Evolutionary conservation across 2,888 invertebrate species (phyloP), one percentile per base, ranked within the genome.

Genomic region (Drosophila merina): DNA sequence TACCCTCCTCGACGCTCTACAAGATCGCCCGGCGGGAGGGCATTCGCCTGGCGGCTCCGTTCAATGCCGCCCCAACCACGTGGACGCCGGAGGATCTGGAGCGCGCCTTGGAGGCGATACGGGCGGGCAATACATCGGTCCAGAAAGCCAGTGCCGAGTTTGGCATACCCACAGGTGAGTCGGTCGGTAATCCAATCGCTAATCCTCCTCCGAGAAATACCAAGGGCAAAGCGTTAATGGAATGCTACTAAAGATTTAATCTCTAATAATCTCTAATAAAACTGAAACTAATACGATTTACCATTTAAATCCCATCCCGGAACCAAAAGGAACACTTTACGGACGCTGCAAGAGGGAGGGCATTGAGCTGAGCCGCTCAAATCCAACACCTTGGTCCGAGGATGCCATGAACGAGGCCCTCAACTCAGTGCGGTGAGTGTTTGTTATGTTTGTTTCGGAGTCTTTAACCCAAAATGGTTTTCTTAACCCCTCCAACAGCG

Each of bases 381-480:
- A 96, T 92, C 96, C 97, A n/a, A 96, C 97, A 47, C 97, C 97
- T 8, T 97, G 97, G 97, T 96, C 97, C n/a, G 97, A 97, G 90
- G 96, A 96, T 89, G 97, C 97, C 30, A 97, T 97, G 97, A 96
- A 95, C 25, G 97, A 97, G 91, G 97, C 97, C 25, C 93, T 97
- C 47, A 97, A 97, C 91, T 96, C 97, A 75, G 97, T 97, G 76
- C 95, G 96, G 96, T 96, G 91, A 79, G 89, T 83, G 6, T 6
- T 25, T 14, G 12, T 20, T 9, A 3, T 10, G 9, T 54, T 25
- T 25, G 33, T 20, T 20, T 12, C n/a, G n/a, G 20, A 36, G 20
- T 36, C 36, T 36, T 36, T 36, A 36, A 36, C 36, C 36, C 36
- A 2, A 36, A 36, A 36, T 6, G 4, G n/a, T n/a, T n/a, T 42